Evolutionary conservation across 2,888 invertebrate genomes (phyloP), one percentile per base, ranked within the genome.

Genomic region (Yponomeuta sedellus): DNA sequence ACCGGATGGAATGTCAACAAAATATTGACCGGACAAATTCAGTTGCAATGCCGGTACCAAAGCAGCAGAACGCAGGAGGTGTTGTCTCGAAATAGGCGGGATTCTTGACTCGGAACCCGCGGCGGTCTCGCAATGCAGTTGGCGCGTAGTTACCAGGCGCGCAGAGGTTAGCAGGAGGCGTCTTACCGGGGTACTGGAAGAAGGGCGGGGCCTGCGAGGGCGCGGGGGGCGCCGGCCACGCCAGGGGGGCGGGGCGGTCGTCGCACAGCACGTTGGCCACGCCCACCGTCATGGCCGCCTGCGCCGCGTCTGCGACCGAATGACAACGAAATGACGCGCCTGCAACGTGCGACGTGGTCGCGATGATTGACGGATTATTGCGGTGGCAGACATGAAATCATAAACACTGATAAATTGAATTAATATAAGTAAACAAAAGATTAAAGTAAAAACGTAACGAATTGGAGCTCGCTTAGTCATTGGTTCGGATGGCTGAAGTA

Each of bases 111-210:
- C 44, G 44, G 16, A 52, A 52, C 77, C 77, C 80, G 75, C 80
- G 76, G 77, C 86, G 83, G 80, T 87, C 88, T 86, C 83, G 88
- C 87, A 85, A 88, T 85, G 88, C 82, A 86, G 86, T 91, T 91
- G 90, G 90, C 90, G 90, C 90, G 90, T 85, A 89, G 84, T 80
- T 91, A 91, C 90, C 86, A 91, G 90, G 90, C 79, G 78, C 79
- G 76, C 90, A 91, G 82, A 73, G 77, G 72, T 71, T 61, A 61
- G 71, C 68, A 77, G 84, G 85, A 92, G 94, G 93, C 86, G 74
- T 73, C 88, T 88, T 79, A 89, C 90, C 92, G 93, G 94, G 92
- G 92, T 96, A 96, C 89, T 96, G 96, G 96, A 96, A 96, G 80
- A 96, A 92, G 67, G 96, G 93, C 66, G 94, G 92, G 74, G 94